Base-by-base conservation (phyloP, 2,113 vertebrate genomes). In the Jaculus jaculus region DNA sequence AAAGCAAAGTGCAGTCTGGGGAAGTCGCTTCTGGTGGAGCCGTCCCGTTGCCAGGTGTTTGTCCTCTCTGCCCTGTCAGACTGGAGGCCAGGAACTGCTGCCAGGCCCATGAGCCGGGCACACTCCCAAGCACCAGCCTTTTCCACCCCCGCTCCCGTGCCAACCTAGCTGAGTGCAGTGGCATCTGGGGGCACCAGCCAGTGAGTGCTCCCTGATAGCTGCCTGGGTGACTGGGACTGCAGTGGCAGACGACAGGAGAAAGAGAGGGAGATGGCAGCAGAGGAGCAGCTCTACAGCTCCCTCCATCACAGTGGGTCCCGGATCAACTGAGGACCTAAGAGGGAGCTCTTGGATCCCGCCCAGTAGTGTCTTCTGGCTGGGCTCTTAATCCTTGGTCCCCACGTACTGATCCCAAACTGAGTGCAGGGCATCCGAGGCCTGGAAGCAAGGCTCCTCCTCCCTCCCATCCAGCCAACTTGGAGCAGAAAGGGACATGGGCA, bases 21-120 rank as follows among this genome's bases (percentile, higher is more conserved):
- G 79, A 84, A 82, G 96, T 65, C 2, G 1, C 77, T 92, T 91
- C 84, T 97, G 90, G 85, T 93, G 78, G 93, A 91, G 86, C 91
- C 86, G 90, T 65, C 91, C 95, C 58, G 26, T 93, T 95, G 94
- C 96, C 95, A 94, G 83, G 93, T 92, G 95, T 97, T 97, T 28
- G 72, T 97, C 95, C 66, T 93, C 91, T 96, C 92, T 94, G 78
- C 78, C 73, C 95, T 97, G 88, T 91, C 98, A 98, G 98, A 95
- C 98, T 96, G 68, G 68, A 98, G 92, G 71, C 83, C 97, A 86
- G 98, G 97, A 93, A 97, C 98, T 69, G 97, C 97, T 66, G 93
- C 98, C 96, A 98, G 98, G n/a, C 96, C 98, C 97, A 98, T 96
- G 98, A 98, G 86, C 97, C 95, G 0, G 97, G 97, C 93, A 96